Conservation (phyloP, 2,113 vertebrate genomes). For the Dolichotis patagonum region DNA sequence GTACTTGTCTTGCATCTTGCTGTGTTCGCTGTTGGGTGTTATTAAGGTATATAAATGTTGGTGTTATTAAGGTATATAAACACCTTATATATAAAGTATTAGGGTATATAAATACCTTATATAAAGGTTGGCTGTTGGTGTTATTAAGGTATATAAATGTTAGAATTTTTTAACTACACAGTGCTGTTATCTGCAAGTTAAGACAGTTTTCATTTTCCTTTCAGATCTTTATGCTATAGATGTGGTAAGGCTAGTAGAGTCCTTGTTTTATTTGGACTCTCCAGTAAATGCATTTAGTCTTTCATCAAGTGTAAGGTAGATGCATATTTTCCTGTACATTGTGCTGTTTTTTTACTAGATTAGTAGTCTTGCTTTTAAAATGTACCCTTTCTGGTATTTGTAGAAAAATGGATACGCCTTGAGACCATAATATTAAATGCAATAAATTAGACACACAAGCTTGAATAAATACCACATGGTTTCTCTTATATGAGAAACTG, state of each 20-base stretch:
- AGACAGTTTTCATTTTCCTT: background rate
- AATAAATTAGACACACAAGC: background rate
- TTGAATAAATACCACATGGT: background rate
- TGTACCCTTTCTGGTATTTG: background rate
- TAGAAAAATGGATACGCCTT: background rate
- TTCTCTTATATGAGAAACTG: background rate
- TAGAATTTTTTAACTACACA: background rate
- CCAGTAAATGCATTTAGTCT: background rate
- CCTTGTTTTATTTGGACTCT: background rate
- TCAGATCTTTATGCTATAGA: background rate
- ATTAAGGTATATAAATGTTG: background rate
- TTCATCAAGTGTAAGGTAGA: background rate
- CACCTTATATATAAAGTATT: too few relatives aligned
- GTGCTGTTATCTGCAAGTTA: background rate
- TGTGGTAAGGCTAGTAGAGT: background rate
- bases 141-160: background rate
- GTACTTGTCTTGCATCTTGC: background rate
- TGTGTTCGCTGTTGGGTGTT: background rate
- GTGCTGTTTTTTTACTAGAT: background rate
- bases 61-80: too few relatives aligned
- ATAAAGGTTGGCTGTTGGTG: background rate
- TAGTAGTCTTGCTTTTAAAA: background rate
- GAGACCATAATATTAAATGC: background rate
- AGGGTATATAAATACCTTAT: too few relatives aligned
- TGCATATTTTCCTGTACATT: background rate